phyloP scores from a whole-genome alignment of 1,140 invertebrate species.

The Drosophila novamexicana region DNA sequence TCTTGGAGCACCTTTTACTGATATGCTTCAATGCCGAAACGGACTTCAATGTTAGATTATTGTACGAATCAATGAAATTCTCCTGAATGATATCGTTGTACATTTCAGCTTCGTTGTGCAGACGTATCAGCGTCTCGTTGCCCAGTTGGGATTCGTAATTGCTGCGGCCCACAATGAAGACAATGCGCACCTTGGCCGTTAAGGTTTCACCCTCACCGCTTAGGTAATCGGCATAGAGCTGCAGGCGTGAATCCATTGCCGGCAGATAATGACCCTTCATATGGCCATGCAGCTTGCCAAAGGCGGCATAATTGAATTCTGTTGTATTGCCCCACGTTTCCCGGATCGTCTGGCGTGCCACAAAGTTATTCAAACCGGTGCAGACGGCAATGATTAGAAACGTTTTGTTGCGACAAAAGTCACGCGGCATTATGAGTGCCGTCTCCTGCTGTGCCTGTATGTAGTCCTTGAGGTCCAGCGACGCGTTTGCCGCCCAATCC shows the following conservation, averaged over 20 bases:
- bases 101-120: conserved; percentile 64
- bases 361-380: conserved; percentile 89
- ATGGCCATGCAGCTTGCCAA: conserved; percentile 72
- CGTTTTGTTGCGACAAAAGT: conserved; percentile 86
- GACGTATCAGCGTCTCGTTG: conserved; percentile 69
- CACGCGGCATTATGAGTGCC: conserved; percentile 87
- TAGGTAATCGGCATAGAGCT: conserved; percentile 55
- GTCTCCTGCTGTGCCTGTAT: conserved; percentile 89
- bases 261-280: conserved; percentile 66
- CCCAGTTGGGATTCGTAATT: conserved; percentile 43
- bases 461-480: conserved; percentile 89
- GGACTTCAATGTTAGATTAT: conserved; percentile 96
- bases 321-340: conserved; percentile 90
- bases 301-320: conserved; percentile 86
- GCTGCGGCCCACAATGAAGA: conserved; percentile 72
- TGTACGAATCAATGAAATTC: conserved; percentile 94
- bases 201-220: conserved; percentile 25
- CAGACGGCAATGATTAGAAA: conserved; percentile 91
- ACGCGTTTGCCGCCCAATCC: conserved; percentile 90
- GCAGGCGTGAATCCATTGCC: conserved; percentile 42
- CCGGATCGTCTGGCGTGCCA: conserved; percentile 88
- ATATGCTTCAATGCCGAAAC: conserved; percentile 94
- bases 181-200: conserved; percentile 53
- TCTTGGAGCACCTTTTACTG: conserved; percentile 86
- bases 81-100: conserved; percentile 95